Evolutionary conservation across 2,113 vertebrate genomes (phyloP).

Genomic region (Rhipidura dahli): DNA sequence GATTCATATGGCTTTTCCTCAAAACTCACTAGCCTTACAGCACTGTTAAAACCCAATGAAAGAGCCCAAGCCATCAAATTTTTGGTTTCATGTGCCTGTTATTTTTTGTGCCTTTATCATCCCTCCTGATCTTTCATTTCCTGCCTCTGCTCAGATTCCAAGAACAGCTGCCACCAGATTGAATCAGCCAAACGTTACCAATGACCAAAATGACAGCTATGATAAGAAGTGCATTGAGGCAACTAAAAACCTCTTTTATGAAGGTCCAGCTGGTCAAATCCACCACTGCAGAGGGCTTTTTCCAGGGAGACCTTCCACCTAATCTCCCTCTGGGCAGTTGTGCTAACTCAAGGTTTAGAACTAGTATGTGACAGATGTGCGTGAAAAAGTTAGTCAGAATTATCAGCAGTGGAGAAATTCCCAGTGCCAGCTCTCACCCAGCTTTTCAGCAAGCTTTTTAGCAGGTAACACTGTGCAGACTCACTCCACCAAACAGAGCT

Average conservation of each 20-base stretch:
- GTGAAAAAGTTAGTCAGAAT: background rate
- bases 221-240: accelerated
- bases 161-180: background rate
- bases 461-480: background rate
- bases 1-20: background rate
- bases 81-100: background rate
- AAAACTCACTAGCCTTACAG: background rate
- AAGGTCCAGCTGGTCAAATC: background rate
- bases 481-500: background rate
- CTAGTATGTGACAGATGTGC: background rate
- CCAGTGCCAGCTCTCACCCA: accelerated
- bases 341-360: background rate
- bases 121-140: background rate
- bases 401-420: background rate
- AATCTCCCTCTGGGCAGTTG: accelerated
- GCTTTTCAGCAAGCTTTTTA: background rate
- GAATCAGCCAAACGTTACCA: background rate
- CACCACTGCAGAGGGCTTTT: background rate
- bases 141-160: background rate
- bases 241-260: background rate
- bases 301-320: background rate
- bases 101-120: background rate
- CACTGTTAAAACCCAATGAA: background rate
- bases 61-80: background rate
- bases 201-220: background rate